Percentiles rank a stretch among this genome's conserved stretches.
These are phyloP conservation scores for Hypolimnas misippus DNA, from an alignment of 2,888 invertebrate genomes.

Conservation along the genomic window DNA sequence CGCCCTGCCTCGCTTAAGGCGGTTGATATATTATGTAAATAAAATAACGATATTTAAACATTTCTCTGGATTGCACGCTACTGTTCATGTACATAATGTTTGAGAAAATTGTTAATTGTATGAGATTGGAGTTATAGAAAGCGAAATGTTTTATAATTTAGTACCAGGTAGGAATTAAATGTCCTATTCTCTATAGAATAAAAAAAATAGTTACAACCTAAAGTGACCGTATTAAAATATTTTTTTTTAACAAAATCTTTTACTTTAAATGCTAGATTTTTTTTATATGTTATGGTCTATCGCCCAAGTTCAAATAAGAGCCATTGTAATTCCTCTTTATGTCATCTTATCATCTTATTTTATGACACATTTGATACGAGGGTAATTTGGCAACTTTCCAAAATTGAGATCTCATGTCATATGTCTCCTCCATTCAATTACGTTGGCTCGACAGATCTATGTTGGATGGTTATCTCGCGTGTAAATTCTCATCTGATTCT, in stretches of 20 bases:
- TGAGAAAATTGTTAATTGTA: not conserved
- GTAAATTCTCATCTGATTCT: not conserved
- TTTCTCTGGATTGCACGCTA: not conserved
- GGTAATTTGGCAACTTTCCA: not conserved
- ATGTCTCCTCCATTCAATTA: not conserved
- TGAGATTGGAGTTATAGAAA: no score
- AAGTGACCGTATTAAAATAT: no score
- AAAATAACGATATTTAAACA: not conserved
- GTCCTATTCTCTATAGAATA: not conserved
- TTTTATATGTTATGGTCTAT: no score
- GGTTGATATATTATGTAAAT: not conserved
- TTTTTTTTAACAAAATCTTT: no score
- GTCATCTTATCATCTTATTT: no score
- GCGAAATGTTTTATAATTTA: not conserved
- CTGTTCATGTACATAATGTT: not conserved
- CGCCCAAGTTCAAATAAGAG: no score
- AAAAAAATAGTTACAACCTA: no score
- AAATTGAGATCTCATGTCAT: slow-evolving; percentile 1
- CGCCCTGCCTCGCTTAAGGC: not conserved
- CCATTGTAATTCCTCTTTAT: no score
- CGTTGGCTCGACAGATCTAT: not conserved
- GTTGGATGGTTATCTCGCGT: not conserved
- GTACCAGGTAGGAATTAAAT: not conserved
- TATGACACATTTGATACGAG: not conserved
- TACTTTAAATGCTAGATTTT: no score